phyloP scores from a whole-genome alignment of 2,113 vertebrate genomes.

The Tringa solitaria region DNA sequence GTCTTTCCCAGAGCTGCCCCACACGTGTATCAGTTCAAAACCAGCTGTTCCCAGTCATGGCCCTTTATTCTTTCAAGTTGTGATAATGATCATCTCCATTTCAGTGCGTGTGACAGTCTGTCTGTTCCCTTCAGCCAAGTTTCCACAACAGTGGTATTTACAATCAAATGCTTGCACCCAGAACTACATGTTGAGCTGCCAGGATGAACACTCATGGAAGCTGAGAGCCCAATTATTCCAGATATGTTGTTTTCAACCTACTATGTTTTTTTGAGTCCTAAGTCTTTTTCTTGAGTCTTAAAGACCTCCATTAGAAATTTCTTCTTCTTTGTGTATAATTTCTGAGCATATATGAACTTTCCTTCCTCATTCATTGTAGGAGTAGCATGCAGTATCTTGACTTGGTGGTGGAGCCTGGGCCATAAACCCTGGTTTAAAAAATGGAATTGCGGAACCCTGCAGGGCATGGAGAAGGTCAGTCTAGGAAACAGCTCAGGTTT shows the following conservation, averaged over 20 bases:
- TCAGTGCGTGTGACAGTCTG: background rate
- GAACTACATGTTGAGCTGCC: background rate
- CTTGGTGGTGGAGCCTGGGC: background rate
- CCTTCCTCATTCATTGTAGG: background rate
- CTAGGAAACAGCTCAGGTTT: background rate
- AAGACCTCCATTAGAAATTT: background rate
- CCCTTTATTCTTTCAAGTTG: background rate
- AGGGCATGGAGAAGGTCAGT: background rate
- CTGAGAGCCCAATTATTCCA: background rate
- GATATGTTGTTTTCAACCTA: background rate
- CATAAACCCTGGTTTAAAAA: background rate
- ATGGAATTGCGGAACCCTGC: background rate
- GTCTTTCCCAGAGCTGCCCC: background rate
- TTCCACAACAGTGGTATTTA: background rate
- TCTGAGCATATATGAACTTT: background rate
- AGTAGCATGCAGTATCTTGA: background rate
- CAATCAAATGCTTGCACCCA: background rate
- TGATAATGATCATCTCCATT: background rate
- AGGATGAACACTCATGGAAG: background rate
- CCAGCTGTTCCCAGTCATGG: constrained; percentile 2
- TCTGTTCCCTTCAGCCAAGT: constrained; percentile 1
- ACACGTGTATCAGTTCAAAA: background rate
- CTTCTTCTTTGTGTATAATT: background rate
- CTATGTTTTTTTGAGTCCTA: background rate
- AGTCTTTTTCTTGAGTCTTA: background rate